phyloP scores from a whole-genome alignment of 2,888 invertebrate species.

The Charanyca ferruginea region DNA sequence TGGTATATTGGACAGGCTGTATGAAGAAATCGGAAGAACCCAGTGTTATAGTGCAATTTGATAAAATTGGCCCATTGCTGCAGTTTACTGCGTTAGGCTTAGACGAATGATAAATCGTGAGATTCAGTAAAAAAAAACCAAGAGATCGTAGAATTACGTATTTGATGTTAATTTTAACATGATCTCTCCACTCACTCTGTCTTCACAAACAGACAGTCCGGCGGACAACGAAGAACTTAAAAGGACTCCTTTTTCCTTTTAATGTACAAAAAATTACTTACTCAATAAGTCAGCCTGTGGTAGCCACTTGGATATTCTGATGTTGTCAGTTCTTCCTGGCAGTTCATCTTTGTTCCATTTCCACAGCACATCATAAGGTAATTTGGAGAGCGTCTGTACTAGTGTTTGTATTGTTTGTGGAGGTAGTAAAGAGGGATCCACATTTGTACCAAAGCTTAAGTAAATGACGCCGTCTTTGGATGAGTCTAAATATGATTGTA shows the following conservation, averaged over 20 bases:
- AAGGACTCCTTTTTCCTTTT: neutral
- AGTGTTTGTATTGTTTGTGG: constrained; percentile 69
- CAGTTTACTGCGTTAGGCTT: too few relatives aligned
- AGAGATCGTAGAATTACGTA: too few relatives aligned
- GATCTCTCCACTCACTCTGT: too few relatives aligned
- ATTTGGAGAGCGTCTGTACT: constrained; percentile 70
- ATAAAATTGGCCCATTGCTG: too few relatives aligned
- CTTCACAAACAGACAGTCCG: too few relatives aligned
- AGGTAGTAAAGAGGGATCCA: constrained; percentile 69
- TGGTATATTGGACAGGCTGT: too few relatives aligned
- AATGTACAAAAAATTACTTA: constrained; percentile 54
- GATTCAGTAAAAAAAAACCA: too few relatives aligned
- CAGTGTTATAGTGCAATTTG: too few relatives aligned
- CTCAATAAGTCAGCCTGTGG: constrained; percentile 76
- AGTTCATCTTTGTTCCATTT: constrained; percentile 78
- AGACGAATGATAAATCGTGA: too few relatives aligned
- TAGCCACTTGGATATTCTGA: constrained; percentile 78
- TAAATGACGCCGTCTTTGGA: constrained; percentile 77
- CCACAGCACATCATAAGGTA: constrained; percentile 78
- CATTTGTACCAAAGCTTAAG: constrained; percentile 79
- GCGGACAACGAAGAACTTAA: too few relatives aligned
- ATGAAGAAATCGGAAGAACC: too few relatives aligned
- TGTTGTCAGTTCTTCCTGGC: constrained; percentile 70
- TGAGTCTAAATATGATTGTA: constrained; percentile 72
- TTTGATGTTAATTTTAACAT: too few relatives aligned